phyloP scores from a whole-genome alignment of 2,797 vertebrate genomes.

The Crocodylus rhombifer region DNA sequence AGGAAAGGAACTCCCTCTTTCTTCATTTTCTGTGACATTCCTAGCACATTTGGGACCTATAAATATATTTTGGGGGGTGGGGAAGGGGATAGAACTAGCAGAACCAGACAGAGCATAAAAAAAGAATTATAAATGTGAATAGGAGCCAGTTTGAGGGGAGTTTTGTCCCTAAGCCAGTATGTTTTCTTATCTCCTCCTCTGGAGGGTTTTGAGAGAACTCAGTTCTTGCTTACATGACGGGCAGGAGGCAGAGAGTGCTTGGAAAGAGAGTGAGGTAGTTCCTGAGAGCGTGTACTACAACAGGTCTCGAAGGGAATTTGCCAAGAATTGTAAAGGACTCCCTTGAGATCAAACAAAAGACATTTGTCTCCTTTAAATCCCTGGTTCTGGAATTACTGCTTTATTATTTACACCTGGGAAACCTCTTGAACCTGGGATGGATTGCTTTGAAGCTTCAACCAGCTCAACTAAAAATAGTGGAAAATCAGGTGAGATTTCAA shows the following conservation, averaged over 20 bases:
- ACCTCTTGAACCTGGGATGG: neutral
- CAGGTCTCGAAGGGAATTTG: neutral
- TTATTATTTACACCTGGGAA: neutral
- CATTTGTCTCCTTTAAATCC: neutral
- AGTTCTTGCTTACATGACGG: neutral
- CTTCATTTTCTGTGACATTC: neutral
- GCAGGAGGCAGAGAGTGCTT: neutral
- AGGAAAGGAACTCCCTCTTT: neutral
- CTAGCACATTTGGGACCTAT: neutral
- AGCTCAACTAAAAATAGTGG: neutral
- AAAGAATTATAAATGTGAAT: neutral
- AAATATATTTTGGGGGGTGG: too few species aligned
- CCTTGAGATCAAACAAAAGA: neutral
- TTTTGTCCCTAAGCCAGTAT: fast-evolving
- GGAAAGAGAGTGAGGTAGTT: neutral
- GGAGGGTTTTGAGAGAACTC: fast-evolving
- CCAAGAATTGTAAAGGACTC: neutral
- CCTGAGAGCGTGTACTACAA: neutral
- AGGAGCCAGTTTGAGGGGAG: neutral
- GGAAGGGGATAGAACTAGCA: neutral
- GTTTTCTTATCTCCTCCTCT: neutral
- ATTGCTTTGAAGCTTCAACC: neutral
- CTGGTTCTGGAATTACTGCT: neutral
- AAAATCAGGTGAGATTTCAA: neutral
- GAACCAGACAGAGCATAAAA: neutral